phyloP scores from a whole-genome alignment of 2,113 vertebrate species.

The Poeciliopsis turrubarensis region DNA sequence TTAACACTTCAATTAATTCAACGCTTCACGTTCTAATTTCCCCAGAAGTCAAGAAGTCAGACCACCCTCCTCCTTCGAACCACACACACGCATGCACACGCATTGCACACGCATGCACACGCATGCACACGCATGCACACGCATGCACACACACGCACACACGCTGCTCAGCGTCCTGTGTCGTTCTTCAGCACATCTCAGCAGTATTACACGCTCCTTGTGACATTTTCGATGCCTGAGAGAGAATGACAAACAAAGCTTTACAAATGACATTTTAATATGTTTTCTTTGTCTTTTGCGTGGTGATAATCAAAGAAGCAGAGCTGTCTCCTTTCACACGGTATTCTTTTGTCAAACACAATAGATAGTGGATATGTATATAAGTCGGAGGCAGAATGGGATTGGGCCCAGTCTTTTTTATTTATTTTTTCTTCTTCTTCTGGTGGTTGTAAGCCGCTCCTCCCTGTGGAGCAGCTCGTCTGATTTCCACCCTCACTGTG shows the following conservation, averaged over 20 bases:
- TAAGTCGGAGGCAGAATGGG: slow-evolving; percentile 12
- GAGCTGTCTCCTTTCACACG: slow-evolving; percentile 29
- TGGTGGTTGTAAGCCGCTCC: slow-evolving; percentile 26
- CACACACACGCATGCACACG: slow-evolving; percentile 11
- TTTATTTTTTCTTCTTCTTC: too few relatives aligned
- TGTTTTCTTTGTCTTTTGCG: slow-evolving; percentile 44
- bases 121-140: slow-evolving; percentile 10
- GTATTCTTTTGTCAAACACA: slow-evolving; percentile 55
- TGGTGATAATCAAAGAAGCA: slow-evolving; percentile 25
- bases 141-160: slow-evolving; percentile 18
- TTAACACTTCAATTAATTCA: slow-evolving; percentile 79
- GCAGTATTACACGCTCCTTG: slow-evolving; percentile 46
- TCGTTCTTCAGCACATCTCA: slow-evolving; percentile 35
- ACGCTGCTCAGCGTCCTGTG: slow-evolving; percentile 8
- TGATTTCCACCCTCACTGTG: slow-evolving; percentile 53
- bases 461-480: slow-evolving; percentile 62
- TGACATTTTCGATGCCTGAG: slow-evolving; percentile 64
- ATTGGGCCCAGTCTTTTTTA: background rate
- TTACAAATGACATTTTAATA: slow-evolving; percentile 71
- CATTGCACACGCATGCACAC: slow-evolving; percentile 16
- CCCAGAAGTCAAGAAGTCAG: slow-evolving; percentile 66
- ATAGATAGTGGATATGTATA: slow-evolving; percentile 63
- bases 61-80: slow-evolving; percentile 39
- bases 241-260: slow-evolving; percentile 62
- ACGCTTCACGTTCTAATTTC: slow-evolving; percentile 69